Conservation (phyloP, 2,797 vertebrate species). For the Anguilla obscura region DNA sequence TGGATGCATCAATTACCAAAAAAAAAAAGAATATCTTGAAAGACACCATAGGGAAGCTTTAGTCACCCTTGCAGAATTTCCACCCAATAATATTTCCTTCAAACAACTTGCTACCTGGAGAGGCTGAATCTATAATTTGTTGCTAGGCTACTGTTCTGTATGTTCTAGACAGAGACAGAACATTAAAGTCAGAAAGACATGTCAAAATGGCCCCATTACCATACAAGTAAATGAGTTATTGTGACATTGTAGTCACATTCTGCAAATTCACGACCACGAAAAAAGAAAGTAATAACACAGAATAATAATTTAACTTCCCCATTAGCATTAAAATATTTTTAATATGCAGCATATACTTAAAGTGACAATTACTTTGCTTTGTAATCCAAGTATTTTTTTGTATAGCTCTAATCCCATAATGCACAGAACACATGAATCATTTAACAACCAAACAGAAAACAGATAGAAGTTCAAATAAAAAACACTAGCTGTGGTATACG, state of each 20-base stretch:
- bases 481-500: neutral
- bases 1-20: neutral
- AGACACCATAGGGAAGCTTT: neutral
- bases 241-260: neutral
- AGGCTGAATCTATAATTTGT: slow-evolving; percentile 36
- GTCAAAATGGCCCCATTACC: slow-evolving; percentile 1
- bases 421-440: neutral
- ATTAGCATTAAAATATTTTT: neutral
- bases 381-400: neutral
- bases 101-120: slow-evolving; percentile 25
- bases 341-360: neutral
- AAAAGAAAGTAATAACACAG: neutral
- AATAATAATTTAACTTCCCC: neutral
- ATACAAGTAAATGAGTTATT: neutral
- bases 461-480: neutral
- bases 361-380: neutral
- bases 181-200: slow-evolving; percentile 21
- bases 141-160: slow-evolving; percentile 35
- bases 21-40: neutral
- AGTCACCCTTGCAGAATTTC: neutral
- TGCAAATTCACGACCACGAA: neutral
- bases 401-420: neutral
- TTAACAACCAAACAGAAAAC: slow-evolving; percentile 6
- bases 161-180: slow-evolving; percentile 25
- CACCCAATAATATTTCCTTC: slow-evolving; percentile 7